A percentile compares a stretch with the other conserved stretches of the same genome.
Evolutionary conservation across 2,888 invertebrate species (phyloP).

Genomic region (Drosophila mulleri): DNA sequence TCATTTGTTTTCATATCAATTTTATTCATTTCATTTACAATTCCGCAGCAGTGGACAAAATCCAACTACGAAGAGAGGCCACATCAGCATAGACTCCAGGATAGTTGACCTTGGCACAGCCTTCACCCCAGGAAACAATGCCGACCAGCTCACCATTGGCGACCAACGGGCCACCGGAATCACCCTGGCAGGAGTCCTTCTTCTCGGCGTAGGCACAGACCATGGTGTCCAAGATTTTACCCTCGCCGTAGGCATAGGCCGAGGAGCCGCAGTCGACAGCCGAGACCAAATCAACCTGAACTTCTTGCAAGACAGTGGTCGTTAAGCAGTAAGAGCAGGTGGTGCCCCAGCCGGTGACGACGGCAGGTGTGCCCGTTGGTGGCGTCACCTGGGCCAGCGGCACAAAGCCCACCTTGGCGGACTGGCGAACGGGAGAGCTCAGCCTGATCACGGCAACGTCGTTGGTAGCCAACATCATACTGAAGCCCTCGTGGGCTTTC

Average conservation of each 20-base stretch:
- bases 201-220: slow-evolving; percentile 76
- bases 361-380: slow-evolving; percentile 68
- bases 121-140: slow-evolving; percentile 84
- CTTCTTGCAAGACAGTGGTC: slow-evolving; percentile 51
- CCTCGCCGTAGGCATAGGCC: slow-evolving; percentile 57
- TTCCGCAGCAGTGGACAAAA: slow-evolving; percentile 30
- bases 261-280: no score
- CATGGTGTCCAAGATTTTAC: slow-evolving; percentile 74
- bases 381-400: slow-evolving; percentile 69
- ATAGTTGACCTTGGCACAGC: slow-evolving; percentile 78
- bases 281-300: slow-evolving; percentile 63
- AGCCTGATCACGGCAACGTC: slow-evolving; percentile 85
- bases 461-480: slow-evolving; percentile 78
- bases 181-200: slow-evolving; percentile 84
- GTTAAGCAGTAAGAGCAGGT: slow-evolving; percentile 66
- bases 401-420: slow-evolving; percentile 63
- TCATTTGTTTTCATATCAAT: not conserved
- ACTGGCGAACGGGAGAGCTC: slow-evolving; percentile 65
- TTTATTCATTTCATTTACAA: slow-evolving; percentile 55
- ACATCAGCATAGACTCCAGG: slow-evolving; percentile 83
- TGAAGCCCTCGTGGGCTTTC: slow-evolving; percentile 81
- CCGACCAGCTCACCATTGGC: slow-evolving; percentile 73
- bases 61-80: slow-evolving; percentile 50
- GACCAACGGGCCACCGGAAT: slow-evolving; percentile 85
- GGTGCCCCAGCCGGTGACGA: slow-evolving; percentile 84